Evolutionary conservation across 2,113 vertebrate species (phyloP).

Genomic region (Sander lucioperca): DNA sequence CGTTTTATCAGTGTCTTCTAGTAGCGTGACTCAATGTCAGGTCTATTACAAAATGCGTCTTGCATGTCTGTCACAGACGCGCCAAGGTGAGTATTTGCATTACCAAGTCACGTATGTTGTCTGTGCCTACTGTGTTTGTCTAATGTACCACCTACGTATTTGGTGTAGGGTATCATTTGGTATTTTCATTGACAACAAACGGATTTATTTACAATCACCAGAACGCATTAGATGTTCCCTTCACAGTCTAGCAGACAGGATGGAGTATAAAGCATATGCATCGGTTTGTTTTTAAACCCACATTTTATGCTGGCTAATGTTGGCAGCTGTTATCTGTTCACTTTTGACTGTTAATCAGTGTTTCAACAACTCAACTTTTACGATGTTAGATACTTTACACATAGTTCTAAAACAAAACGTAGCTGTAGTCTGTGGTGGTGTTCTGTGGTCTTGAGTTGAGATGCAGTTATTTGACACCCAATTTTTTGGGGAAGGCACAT

Average conservation of each 20-base stretch:
- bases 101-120: neutral
- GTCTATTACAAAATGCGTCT: constrained; percentile 11
- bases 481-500: neutral
- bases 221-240: neutral
- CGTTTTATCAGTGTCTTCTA: neutral
- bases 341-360: neutral
- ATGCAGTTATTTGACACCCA: neutral
- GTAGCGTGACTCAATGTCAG: constrained; percentile 17
- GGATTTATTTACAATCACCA: neutral
- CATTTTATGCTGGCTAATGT: too few species aligned
- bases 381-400: neutral
- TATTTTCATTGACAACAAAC: neutral
- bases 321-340: neutral
- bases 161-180: neutral
- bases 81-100: neutral
- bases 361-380: neutral
- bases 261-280: neutral
- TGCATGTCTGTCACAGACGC: neutral
- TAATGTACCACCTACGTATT: neutral
- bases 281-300: too few species aligned
- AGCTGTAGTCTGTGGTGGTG: neutral
- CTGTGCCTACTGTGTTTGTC: neutral
- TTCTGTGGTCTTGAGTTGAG: neutral
- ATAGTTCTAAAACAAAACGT: neutral
- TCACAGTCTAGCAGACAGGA: neutral